Percentiles rank a stretch among this genome's conserved stretches.
Evolutionary conservation across 1,140 invertebrate species (phyloP).

Genomic region (Trichonephila clavata): DNA sequence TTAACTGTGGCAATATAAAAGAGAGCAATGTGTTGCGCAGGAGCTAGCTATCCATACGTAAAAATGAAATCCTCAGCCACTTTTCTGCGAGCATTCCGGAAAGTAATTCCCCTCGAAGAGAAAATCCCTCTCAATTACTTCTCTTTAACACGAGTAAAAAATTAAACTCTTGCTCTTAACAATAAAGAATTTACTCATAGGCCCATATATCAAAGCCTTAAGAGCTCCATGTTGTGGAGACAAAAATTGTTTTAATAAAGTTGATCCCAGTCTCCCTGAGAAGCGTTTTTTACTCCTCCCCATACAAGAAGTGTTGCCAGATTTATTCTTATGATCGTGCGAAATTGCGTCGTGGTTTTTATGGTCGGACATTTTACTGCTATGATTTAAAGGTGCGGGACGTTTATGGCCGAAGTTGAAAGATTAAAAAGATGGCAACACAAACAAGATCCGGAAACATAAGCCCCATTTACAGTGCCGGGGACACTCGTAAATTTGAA

Average conservation of each 20-base stretch:
- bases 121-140: not conserved
- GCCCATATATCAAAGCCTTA: not conserved
- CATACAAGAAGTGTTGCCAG: not conserved
- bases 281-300: not conserved
- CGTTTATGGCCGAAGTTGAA: not conserved
- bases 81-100: not conserved
- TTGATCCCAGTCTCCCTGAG: not conserved
- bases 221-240: not conserved
- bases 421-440: constrained; percentile 13
- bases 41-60: not conserved
- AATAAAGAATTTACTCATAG: not conserved
- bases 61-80: not conserved
- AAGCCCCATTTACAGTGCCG: not conserved
- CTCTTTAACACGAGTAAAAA: not conserved
- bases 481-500: not conserved
- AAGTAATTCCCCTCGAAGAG: not conserved
- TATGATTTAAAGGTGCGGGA: not conserved
- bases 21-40: no score
- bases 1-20: no score
- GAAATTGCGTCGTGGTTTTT: constrained; percentile 10
- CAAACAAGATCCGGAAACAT: constrained; percentile 18
- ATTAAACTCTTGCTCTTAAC: constrained; percentile 3
- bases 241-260: constrained; percentile 29
- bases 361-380: not conserved
- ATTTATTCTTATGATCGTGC: constrained; percentile 4